Base-by-base conservation (phyloP, 2,888 invertebrate species). In the Hypolimnas misippus region DNA sequence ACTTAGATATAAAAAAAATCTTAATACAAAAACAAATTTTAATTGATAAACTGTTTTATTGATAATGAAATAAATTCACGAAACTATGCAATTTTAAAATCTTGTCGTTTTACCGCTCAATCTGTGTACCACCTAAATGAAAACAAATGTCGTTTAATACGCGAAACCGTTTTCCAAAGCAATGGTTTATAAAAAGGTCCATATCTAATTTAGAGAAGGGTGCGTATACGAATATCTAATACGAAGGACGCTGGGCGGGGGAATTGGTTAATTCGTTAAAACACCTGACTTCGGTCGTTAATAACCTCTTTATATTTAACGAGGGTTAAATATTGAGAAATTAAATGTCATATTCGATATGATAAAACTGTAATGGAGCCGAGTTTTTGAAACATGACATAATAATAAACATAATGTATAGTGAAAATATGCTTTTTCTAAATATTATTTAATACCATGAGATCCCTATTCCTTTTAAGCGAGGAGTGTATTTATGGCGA, bases 131-230 rank as follows among this genome's bases (percentile, higher is more conserved):
- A 54, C 66, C 68, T 64, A 62, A 62, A 51, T 67, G 70, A 73
- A 74, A 70, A 67, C 62, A 25, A 55, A 60, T 38, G 70, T 68
- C 66, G 64, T 71, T 76, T 76, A 65, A 76, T 77, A 73, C 74
- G 70, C 66, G 69, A 75, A 73, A 73, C n/a, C 72, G 75, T 69
- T 76, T 79, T 67, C 73, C 70, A 72, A 77, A 74, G 71, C 77
- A 67, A 63, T 69, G 72, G 68, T 70, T 72, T 70, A 76, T 81
- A 81, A 82, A 67, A 81, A 80, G 78, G 79, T 74, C 77, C 75
- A 75, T 76, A 81, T 82, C 80, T 78, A 78, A 83, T 83, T 83
- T 79, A 71, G 70, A 70, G 69, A 63, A 67, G 64, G 71, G 73
- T 67, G 56, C 68, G 70, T 73, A 71, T 72, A 67, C 74, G 73